Evolutionary conservation across 1,140 invertebrate species (phyloP).

Genomic region (Macrotrachela quadricornifera): DNA sequence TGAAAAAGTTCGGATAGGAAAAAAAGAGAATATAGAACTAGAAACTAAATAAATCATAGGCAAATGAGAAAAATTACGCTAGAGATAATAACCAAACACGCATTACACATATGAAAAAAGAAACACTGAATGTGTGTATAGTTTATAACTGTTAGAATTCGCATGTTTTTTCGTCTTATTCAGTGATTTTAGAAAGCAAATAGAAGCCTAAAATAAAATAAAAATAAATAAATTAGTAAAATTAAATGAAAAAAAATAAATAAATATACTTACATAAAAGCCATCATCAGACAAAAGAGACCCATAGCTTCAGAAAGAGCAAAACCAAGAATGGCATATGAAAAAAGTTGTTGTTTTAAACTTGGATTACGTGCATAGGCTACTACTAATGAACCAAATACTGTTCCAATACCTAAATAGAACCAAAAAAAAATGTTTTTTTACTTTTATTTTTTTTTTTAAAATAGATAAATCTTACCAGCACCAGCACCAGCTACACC

Average conservation of each 20-base stretch:
- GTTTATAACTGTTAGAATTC: not conserved
- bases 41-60: too few species aligned
- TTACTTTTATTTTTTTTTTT: too few species aligned
- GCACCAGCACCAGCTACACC: conserved; percentile 94
- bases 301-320: conserved; percentile 99
- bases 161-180: not conserved
- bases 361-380: conserved; percentile 94
- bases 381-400: conserved; percentile 96
- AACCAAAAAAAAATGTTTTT: conserved; percentile 19
- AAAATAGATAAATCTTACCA: not conserved
- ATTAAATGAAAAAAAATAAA: not conserved
- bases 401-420: conserved; percentile 97
- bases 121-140: too few species aligned
- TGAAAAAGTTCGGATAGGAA: too few species aligned
- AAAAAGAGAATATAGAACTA: too few species aligned
- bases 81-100: not conserved
- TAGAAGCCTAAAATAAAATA: not conserved
- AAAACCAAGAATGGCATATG: conserved; percentile 95
- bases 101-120: not conserved
- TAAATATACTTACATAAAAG: conserved; percentile 49
- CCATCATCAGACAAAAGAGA: conserved; percentile 99
- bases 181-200: too few species aligned
- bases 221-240: not conserved
- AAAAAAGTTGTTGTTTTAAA: conserved; percentile 91
- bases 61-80: not conserved